These are phyloP conservation scores for Struthidea cinerea DNA, from an alignment of 2,113 vertebrate species.

Conservation along the genomic window DNA sequence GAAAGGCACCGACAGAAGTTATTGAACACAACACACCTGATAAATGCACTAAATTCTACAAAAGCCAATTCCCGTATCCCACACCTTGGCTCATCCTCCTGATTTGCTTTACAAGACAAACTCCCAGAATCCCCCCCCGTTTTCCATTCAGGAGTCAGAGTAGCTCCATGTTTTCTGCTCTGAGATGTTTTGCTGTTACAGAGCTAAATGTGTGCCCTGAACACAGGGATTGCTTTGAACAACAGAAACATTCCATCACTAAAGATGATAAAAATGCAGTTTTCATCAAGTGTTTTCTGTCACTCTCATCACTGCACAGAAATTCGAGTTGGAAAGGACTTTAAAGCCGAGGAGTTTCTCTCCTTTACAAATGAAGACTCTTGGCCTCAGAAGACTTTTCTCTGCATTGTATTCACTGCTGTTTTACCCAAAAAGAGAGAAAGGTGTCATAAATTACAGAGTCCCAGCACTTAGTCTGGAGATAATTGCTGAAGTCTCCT, in stretches of 20 bases:
- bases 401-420: not conserved
- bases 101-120: not conserved
- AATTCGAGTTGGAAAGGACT: not conserved
- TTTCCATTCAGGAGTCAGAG: not conserved
- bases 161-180: not conserved
- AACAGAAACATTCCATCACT: not conserved
- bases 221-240: not conserved
- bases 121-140: not conserved
- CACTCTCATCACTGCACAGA: not conserved
- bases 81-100: not conserved
- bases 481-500: slow-evolving; percentile 13
- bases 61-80: not conserved
- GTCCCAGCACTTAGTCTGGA: not conserved
- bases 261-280: not conserved
- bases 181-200: not conserved
- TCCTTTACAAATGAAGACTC: not conserved
- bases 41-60: not conserved
- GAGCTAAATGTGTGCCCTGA: not conserved
- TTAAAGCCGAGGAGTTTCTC: not conserved
- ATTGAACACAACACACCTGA: not conserved
- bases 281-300: not conserved
- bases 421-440: slow-evolving; percentile 14
- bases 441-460: slow-evolving; percentile 23
- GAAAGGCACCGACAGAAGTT: not conserved
- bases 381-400: not conserved